Base-by-base conservation (phyloP, 2,888 invertebrate species). In the Eilema depressum region DNA sequence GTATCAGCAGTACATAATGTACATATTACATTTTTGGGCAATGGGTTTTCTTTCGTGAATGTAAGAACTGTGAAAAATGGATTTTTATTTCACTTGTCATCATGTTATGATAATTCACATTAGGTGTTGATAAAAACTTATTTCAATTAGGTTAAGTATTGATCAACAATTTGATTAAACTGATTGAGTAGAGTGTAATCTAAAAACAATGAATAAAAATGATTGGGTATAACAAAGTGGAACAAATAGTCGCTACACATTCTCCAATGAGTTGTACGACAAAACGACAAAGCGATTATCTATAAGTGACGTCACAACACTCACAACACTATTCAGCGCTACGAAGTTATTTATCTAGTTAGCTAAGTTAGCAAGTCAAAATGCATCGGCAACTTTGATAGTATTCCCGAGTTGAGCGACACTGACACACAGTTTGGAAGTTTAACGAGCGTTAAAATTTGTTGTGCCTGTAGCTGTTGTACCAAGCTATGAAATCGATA, bases 321-420 rank as follows among this genome's bases (percentile, higher is more conserved):
- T 75, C 10, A 56, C 25, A 74, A 66, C 74, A 70, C 68, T 59
- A n/a, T 68, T 69, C 70, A 83, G 79, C 78, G 73, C 82, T 77
- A 83, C 71, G 71, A 69, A 84, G 85, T 83, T 82, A 85, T 83
- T 84, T 84, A 84, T 80, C 77, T 75, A 83, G 82, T 85, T 84
- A 80, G 63, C 69, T 73, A 80, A 83, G 77, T 83, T 78, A 79
- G 70, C 33, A 70, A 82, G 81, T 82, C 47, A 79, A 80, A 85
- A 82, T 85, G 83, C 85, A 82, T 82, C 69, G 75, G 73, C 59
- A 85, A 83, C 79, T 82, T 78, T 70, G 78, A 81, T 80, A 79
- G 71, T 73, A 73, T 75, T 81, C 78, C 71, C 56, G 25, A 82
- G 80, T 76, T 81, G 71, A 70, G 47, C 26, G 63, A 30, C n/a